phyloP scores from a whole-genome alignment of 2,888 invertebrate species.

The Leptopilina myrica region DNA sequence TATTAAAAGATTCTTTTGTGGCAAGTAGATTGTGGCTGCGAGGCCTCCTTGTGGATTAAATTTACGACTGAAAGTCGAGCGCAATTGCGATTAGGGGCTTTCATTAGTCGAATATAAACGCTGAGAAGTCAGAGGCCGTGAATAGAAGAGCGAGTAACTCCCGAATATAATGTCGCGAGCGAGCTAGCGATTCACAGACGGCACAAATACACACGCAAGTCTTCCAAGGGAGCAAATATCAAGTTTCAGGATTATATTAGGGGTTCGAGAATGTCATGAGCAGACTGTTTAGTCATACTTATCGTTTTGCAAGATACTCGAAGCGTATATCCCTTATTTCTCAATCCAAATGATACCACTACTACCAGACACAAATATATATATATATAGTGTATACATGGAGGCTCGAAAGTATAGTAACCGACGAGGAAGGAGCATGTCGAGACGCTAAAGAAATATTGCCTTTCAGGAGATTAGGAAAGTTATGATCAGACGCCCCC shows the following conservation, averaged over 20 bases:
- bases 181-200: neutral
- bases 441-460: constrained; percentile 38
- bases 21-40: constrained; percentile 25
- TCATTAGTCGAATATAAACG: constrained; percentile 39
- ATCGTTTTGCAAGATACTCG: constrained; percentile 10
- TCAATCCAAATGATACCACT: too few species aligned
- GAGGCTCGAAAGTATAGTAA: neutral
- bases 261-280: constrained; percentile 33
- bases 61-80: constrained; percentile 33
- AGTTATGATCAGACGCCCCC: constrained; percentile 32
- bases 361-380: too few species aligned
- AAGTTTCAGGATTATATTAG: constrained; percentile 35
- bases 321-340: constrained; percentile 6
- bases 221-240: constrained; percentile 17
- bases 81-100: constrained; percentile 36
- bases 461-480: constrained; percentile 39
- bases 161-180: neutral
- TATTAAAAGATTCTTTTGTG: constrained; percentile 20
- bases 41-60: constrained; percentile 29
- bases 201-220: neutral
- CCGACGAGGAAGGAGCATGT: constrained; percentile 8
- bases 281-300: constrained; percentile 36
- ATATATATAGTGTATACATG: too few species aligned
- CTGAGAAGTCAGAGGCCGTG: constrained; percentile 35
- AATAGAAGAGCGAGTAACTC: constrained; percentile 4